Evolutionary conservation across 2,797 vertebrate genomes (phyloP), one percentile per base, ranked within the genome.

Genomic region (Xiphophorus birchmanni): DNA sequence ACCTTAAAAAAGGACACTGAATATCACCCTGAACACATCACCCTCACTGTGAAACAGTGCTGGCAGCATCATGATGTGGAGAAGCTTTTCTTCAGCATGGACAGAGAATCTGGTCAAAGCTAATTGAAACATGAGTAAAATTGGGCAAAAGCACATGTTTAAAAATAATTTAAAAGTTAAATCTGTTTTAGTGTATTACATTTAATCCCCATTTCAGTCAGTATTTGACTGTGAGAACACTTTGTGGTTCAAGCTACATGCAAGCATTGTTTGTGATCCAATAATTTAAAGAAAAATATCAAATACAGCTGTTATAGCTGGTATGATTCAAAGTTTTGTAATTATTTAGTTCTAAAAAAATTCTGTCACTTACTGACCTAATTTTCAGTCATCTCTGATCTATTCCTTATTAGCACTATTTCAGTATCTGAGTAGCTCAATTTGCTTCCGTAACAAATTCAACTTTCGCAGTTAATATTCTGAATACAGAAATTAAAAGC

Each of bases 401-500:
- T 65, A 9, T 23, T 18, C 18, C 63, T 37, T 23, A 65, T 40
- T 65, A 37, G 32, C 8, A 37, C 35, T 40, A 29, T 37, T 10
- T 37, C 35, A 40, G 35, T 18, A 40, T 10, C 17, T 9, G 35
- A 40, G 37, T 21, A 65, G 32, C 35, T 37, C 29, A 37, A 9
- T 37, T 65, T 23, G 35, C 32, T 21, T 65, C 32, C 37, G 10
- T 21, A 65, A 10, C 32, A 65, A 40, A 37, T 10, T 65, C 3
- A 4, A 7, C 63, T 37, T 63, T 17, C 6, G 2, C 60, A 35
- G 21, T 69, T 40, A 42, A 42, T 71, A n/a, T 32, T 44, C 5
- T 32, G 0, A 69, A 82, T 73, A 9, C 15, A 74, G 2, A 75
- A 80, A 84, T 78, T 21, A 84, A 54, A 42, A 76, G 42, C 72